Percentiles rank a stretch among this genome's conserved stretches.
These are phyloP conservation scores for Romanogobio albipinnatus DNA, from an alignment of 2,113 vertebrate genomes.

Conservation along the genomic window DNA sequence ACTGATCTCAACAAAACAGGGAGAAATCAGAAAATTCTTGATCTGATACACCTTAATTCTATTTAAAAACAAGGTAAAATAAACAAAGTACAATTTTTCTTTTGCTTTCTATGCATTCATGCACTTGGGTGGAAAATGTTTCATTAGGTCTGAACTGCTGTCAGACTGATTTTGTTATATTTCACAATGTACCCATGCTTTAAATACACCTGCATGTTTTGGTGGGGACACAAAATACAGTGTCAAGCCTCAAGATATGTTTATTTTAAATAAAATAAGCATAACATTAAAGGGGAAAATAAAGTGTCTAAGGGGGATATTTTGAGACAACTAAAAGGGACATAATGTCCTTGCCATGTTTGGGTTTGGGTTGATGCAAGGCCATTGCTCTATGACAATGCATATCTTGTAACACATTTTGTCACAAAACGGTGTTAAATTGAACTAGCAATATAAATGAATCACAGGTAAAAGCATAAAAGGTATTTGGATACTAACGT, in stretches of 20 bases:
- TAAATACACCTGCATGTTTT: not conserved
- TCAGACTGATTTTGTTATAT: not conserved
- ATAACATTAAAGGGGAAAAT: not conserved
- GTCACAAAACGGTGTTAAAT: not conserved
- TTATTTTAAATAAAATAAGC: not conserved
- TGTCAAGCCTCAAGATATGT: not conserved
- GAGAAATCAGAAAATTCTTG: not conserved
- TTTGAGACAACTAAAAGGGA: not conserved
- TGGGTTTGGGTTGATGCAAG: not conserved
- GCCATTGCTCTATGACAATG: not conserved
- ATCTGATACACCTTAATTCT: not conserved
- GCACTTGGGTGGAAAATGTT: not conserved
- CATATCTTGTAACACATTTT: not conserved
- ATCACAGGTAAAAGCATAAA: not conserved
- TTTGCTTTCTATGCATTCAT: not conserved
- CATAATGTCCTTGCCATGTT: not conserved
- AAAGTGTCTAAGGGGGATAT: not conserved
- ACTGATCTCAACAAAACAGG: not conserved
- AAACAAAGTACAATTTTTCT: not conserved
- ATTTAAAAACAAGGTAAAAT: not conserved
- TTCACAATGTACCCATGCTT: not conserved
- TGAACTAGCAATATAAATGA: not conserved
- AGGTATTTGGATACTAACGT: not conserved
- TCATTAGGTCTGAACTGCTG: not conserved
- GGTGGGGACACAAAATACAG: not conserved